phyloP scores from a whole-genome alignment of 2,888 invertebrate genomes.

The Phasia obesa region DNA sequence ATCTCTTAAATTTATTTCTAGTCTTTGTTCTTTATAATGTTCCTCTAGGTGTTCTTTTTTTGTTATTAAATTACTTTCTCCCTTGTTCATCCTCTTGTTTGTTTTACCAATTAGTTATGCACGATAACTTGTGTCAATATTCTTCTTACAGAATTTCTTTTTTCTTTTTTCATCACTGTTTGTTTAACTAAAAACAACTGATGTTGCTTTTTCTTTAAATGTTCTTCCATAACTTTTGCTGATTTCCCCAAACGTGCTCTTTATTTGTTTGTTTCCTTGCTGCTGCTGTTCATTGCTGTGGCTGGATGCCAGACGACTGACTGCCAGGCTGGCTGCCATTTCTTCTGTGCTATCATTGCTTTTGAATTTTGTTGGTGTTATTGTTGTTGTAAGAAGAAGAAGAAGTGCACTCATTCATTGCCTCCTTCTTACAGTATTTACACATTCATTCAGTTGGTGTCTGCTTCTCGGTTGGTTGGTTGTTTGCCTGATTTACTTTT shows the following conservation, averaged over 20 bases:
- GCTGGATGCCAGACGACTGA: not conserved
- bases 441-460: slow-evolving; percentile 26
- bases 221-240: slow-evolving; percentile 43
- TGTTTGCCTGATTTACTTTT: slow-evolving; percentile 59
- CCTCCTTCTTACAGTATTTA: not conserved
- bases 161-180: slow-evolving; percentile 22
- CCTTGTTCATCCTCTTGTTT: not conserved
- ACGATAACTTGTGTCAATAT: slow-evolving; percentile 63
- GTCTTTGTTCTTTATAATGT: not conserved
- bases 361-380: no score
- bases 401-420: not conserved
- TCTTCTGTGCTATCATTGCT: no score
- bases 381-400: not conserved
- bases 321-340: no score
- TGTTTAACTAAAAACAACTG: slow-evolving; percentile 41
- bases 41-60: not conserved
- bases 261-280: slow-evolving; percentile 34
- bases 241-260: slow-evolving; percentile 65
- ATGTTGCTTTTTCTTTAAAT: slow-evolving; percentile 17
- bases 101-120: slow-evolving; percentile 57
- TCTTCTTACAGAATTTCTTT: slow-evolving; percentile 15
- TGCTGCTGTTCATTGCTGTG: not conserved
- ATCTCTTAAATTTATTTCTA: no score
- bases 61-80: not conserved
- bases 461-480: slow-evolving; percentile 43